phyloP scores from a whole-genome alignment of 2,113 vertebrate species.

The Notothenia coriiceps region DNA sequence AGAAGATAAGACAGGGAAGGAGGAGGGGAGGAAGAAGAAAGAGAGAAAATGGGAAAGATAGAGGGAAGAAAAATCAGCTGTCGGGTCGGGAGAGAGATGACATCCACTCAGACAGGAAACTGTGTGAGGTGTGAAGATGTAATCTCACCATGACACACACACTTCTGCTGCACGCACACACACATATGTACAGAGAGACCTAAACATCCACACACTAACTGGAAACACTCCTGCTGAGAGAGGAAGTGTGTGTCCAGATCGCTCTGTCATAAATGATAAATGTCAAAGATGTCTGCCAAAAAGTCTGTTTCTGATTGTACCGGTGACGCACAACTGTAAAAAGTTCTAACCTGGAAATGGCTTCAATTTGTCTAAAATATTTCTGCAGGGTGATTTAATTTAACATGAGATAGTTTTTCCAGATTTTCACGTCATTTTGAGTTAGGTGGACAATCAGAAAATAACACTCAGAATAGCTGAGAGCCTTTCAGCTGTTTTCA shows the following conservation, averaged over 20 bases:
- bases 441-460: neutral
- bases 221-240: constrained; percentile 21
- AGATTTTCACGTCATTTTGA: too few species aligned
- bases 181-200: neutral
- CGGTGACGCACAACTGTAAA: neutral
- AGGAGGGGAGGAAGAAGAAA: neutral
- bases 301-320: too few species aligned
- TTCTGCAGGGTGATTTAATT: too few species aligned
- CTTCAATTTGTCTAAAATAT: neutral
- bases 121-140: constrained; percentile 14
- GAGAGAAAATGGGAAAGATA: neutral
- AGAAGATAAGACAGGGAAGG: neutral
- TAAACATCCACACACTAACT: constrained; percentile 11
- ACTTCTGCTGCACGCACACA: neutral
- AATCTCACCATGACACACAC: constrained; percentile 22
- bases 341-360: neutral
- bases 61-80: neutral
- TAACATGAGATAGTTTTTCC: too few species aligned
- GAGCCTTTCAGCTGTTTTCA: neutral
- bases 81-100: neutral
- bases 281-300: too few species aligned
- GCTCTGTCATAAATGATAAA: neutral
- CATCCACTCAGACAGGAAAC: neutral
- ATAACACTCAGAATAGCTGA: neutral
- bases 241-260: constrained; percentile 39